A percentile compares a stretch with the other conserved stretches of the same genome.
phyloP scores from a whole-genome alignment of 2,797 vertebrate species.

The Pangasius krempfi region DNA sequence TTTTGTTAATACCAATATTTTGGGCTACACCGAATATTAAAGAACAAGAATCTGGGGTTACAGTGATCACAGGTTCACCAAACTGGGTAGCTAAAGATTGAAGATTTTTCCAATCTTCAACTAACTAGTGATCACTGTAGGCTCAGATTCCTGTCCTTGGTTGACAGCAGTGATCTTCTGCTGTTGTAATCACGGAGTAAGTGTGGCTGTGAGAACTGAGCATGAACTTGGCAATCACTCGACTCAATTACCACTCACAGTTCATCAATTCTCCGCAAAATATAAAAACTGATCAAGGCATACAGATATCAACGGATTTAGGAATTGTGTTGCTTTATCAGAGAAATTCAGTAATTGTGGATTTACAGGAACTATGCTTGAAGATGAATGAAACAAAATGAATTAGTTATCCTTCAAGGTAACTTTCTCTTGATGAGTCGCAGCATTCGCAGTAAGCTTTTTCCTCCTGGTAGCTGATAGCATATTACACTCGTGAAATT shows the following conservation, averaged over 20 bases:
- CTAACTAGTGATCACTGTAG: not conserved
- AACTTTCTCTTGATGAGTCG: not conserved
- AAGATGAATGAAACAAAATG: not conserved
- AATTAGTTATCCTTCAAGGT: not conserved
- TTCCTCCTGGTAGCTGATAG: not conserved
- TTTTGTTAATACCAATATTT: too few species aligned
- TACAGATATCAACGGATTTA: not conserved
- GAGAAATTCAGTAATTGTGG: not conserved
- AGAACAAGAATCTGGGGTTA: not conserved
- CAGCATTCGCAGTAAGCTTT: not conserved
- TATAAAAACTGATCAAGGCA: not conserved
- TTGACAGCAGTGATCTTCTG: not conserved
- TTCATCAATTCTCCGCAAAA: not conserved
- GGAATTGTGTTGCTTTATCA: not conserved
- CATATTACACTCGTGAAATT: not conserved
- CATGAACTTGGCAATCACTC: conserved; percentile 26
- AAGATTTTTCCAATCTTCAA: not conserved
- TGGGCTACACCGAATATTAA: not conserved
- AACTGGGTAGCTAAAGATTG: not conserved
- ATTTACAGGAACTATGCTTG: too few species aligned
- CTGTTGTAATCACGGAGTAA: too few species aligned
- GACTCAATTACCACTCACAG: conserved; percentile 21
- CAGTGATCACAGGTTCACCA: not conserved
- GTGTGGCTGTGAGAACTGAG: conserved; percentile 8
- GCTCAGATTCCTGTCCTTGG: not conserved